phyloP scores from a whole-genome alignment of 35 echinoderm and acorn worm genomes.

The Strongylocentrotus purpuratus region DNA sequence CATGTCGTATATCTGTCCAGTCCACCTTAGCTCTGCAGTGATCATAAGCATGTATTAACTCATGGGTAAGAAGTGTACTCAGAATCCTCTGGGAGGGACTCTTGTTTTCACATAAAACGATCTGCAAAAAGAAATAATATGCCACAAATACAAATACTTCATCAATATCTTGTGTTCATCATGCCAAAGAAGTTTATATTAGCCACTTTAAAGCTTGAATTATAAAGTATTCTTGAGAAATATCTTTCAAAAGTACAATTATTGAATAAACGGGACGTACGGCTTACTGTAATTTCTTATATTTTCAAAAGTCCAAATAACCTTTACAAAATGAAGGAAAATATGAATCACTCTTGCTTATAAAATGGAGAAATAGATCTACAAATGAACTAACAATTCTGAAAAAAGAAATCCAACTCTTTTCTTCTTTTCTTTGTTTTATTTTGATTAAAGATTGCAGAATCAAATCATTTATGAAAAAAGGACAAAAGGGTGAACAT shows the following conservation, averaged over 20 bases:
- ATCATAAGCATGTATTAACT: constrained; percentile 92
- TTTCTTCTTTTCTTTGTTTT: not conserved
- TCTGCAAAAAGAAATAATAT: constrained; percentile 52
- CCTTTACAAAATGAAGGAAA: not conserved
- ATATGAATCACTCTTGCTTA: not conserved
- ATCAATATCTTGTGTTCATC: not conserved
- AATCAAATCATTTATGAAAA: not conserved
- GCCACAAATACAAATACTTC: not conserved
- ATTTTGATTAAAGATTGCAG: not conserved
- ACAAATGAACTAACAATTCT: too few species aligned
- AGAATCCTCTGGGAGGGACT: constrained; percentile 63
- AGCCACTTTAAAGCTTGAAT: too few species aligned
- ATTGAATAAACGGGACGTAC: too few species aligned
- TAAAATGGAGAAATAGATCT: too few species aligned
- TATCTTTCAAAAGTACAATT: too few species aligned
- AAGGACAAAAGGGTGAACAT: too few species aligned
- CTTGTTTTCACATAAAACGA: constrained; percentile 93
- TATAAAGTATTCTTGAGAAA: too few species aligned
- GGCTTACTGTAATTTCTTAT: too few species aligned
- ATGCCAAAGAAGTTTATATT: not conserved
- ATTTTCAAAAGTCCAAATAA: not conserved
- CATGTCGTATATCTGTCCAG: constrained; percentile 82
- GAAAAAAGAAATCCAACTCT: too few species aligned
- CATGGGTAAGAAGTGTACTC: constrained; percentile 84
- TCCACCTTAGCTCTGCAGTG: constrained; percentile 79